phyloP scores from a whole-genome alignment of 2,113 vertebrate species.

The Oxyruncus cristatus region DNA sequence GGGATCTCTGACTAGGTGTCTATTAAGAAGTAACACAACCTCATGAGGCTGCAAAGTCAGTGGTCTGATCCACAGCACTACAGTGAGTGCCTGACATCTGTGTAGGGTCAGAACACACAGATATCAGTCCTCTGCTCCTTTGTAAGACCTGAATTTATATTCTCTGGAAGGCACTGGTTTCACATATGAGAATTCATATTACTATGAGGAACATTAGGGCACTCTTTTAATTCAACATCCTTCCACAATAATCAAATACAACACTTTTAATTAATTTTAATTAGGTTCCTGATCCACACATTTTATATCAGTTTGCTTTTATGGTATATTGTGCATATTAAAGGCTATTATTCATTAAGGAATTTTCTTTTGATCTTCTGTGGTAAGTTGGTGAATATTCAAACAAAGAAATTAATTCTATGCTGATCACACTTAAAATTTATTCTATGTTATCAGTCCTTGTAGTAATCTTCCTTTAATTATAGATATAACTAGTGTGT shows the following conservation, averaged over 20 bases:
- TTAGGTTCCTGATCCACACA: neutral
- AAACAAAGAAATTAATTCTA: neutral
- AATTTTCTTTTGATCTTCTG: neutral
- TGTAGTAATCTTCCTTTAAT: neutral
- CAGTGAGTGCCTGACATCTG: neutral
- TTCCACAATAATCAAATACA: neutral
- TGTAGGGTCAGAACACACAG: neutral
- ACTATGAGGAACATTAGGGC: neutral
- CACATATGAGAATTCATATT: neutral
- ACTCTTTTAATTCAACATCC: neutral
- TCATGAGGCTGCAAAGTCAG: neutral
- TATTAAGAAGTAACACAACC: neutral
- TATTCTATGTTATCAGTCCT: neutral
- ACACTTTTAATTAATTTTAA: neutral
- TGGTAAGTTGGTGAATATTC: neutral
- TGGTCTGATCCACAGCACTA: neutral
- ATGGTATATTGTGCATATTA: neutral
- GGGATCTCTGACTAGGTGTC: neutral
- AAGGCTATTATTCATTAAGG: neutral
- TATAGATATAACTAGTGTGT: neutral
- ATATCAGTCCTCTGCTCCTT: neutral
- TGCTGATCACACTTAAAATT: neutral
- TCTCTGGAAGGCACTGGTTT: neutral
- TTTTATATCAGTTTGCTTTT: neutral
- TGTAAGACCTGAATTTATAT: neutral